Base-by-base conservation (phyloP, 2,888 invertebrate species). In the Biston stratarius region DNA sequence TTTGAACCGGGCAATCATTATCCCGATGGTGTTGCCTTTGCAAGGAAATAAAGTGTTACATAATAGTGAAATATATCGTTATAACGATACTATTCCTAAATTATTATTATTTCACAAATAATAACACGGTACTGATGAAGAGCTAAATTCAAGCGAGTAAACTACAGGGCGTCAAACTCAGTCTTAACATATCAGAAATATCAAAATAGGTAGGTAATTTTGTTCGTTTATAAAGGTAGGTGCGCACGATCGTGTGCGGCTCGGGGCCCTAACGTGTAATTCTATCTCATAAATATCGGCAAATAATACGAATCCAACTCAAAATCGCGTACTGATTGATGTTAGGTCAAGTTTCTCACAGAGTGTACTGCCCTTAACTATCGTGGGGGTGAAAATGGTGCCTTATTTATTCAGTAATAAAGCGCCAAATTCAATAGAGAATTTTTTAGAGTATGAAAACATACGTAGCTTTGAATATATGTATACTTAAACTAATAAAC, bases 221-320 rank as follows among this genome's bases (percentile, higher is more conserved):
- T 59, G 56, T 53, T 40, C 55, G 55, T 52, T 42, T 53, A 55
- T 53, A 67, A 67, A 64, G 66, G 42, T 51, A 64, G 60, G 63
- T 64, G 67, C 65, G 62, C 69, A 58, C 61, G 67, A 73, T 74
- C 74, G 74, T 74, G 71, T 71, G 71, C 68, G 61, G 74, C 74
- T 73, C 68, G 61, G 15, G 67, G 66, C 70, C 73, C 71, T 69
- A 84, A 78, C 80, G 71, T 85, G 75, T 85, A 85, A 85, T 85
- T 83, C 82, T 80, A 82, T 83, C 77, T 83, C 84, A 84, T 85
- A 85, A 85, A 85, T 85, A 83, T 83, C 71, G 60, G 75, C 78
- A 85, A 84, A 85, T 85, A 85, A 85, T 85, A 85, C 82, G 75
- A 83, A 83, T 85, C 77, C 69, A 73, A 74, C 77, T 79, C 73